phyloP scores from a whole-genome alignment of 2,113 vertebrate genomes.

The Trochalopteron elliotii region DNA sequence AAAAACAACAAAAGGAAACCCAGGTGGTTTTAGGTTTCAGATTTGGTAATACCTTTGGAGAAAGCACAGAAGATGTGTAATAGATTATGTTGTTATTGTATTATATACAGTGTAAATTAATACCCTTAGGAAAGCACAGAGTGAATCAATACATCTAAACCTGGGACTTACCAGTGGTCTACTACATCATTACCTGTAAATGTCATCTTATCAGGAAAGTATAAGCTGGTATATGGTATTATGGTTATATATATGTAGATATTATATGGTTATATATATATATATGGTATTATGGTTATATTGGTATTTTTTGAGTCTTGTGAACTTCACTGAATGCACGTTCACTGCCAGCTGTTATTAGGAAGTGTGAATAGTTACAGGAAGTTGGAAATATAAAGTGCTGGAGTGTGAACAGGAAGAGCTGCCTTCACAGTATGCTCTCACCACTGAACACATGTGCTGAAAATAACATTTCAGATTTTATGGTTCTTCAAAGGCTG shows the following conservation, averaged over 20 bases:
- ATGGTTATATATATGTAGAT: no score
- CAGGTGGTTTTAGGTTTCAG: background rate
- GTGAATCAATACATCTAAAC: background rate
- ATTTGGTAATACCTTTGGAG: background rate
- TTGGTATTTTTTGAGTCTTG: background rate
- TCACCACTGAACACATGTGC: background rate
- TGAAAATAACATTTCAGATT: background rate
- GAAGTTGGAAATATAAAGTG: conserved; percentile 31
- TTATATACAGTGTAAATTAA: background rate
- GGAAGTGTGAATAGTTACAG: conserved; percentile 38
- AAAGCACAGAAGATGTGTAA: background rate
- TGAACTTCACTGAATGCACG: background rate
- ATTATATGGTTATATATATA: no score
- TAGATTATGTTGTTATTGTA: background rate
- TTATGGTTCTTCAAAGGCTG: background rate
- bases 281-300: no score
- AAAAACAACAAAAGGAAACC: background rate
- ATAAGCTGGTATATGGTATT: background rate
- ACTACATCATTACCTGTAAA: background rate
- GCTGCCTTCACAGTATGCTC: background rate
- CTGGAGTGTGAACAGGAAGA: conserved; percentile 24
- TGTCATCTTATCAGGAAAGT: background rate
- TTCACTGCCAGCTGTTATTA: background rate
- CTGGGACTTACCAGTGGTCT: background rate
- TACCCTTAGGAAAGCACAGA: background rate